phyloP scores from a whole-genome alignment of 1,140 invertebrate species.

The Eriocheir sinensis region DNA sequence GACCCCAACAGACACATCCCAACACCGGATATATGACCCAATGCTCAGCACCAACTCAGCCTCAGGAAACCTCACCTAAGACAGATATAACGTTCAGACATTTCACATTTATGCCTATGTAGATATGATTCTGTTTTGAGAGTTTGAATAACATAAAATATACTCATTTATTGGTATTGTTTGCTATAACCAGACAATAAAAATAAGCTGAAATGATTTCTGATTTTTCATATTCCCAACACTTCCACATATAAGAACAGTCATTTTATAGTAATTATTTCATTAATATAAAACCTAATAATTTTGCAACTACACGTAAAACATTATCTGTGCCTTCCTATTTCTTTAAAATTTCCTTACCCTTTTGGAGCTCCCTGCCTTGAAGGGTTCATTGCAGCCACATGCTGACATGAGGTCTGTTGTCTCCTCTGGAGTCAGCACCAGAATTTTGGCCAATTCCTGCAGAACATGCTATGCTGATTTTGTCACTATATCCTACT shows the following conservation, averaged over 20 bases:
- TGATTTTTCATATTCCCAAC: too few relatives aligned
- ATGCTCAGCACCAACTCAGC: not conserved
- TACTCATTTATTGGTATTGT: too few relatives aligned
- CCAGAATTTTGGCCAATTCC: slow-evolving; percentile 43
- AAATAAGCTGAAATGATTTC: too few relatives aligned
- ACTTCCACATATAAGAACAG: too few relatives aligned
- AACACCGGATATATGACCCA: slow-evolving; percentile 63
- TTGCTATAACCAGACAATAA: too few relatives aligned
- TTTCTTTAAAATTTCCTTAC: not conserved
- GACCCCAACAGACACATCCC: slow-evolving; percentile 63
- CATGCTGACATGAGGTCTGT: not conserved
- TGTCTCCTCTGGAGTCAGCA: slow-evolving; percentile 56
- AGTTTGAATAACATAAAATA: too few relatives aligned
- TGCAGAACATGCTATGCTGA: too few relatives aligned
- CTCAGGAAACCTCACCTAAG: slow-evolving; percentile 56
- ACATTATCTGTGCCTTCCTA: not conserved
- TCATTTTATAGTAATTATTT: too few relatives aligned
- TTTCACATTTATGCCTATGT: too few relatives aligned
- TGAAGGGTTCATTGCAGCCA: slow-evolving; percentile 49
- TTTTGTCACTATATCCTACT: too few relatives aligned
- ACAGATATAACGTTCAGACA: slow-evolving; percentile 35
- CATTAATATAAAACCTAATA: too few relatives aligned
- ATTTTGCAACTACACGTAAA: slow-evolving; percentile 53
- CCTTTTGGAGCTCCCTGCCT: not conserved
- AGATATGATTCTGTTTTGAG: too few relatives aligned